Percentiles rank a stretch among this genome's conserved stretches.
phyloP scores from a whole-genome alignment of 2,888 invertebrate genomes.

The Dioctria linearis region DNA sequence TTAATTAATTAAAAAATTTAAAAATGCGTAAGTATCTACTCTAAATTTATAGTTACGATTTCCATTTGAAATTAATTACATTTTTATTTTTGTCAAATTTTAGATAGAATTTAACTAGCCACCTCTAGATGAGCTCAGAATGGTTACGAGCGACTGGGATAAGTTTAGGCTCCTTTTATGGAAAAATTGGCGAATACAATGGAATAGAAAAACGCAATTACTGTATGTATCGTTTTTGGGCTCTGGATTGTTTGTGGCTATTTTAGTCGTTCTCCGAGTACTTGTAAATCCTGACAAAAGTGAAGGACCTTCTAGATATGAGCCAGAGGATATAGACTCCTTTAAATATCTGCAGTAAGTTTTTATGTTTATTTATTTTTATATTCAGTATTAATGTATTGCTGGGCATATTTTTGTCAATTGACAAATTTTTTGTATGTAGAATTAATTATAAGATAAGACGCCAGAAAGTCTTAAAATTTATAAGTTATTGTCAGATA shows the following conservation, averaged over 20 bases:
- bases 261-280: neutral
- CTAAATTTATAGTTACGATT: too few species aligned
- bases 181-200: slow-evolving; percentile 85
- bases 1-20: too few species aligned
- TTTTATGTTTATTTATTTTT: neutral
- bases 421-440: too few species aligned
- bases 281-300: neutral
- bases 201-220: slow-evolving; percentile 78
- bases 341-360: neutral
- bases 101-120: too few species aligned
- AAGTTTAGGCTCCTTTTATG: slow-evolving; percentile 80
- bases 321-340: neutral
- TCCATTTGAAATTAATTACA: too few species aligned
- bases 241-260: slow-evolving; percentile 66
- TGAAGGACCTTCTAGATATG: neutral
- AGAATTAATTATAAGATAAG: too few species aligned
- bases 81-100: too few species aligned
- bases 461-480: too few species aligned
- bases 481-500: too few species aligned
- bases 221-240: slow-evolving; percentile 73
- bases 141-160: slow-evolving; percentile 55
- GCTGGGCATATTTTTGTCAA: neutral
- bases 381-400: neutral
- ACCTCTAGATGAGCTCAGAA: neutral
- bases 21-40: too few species aligned